A percentile compares a stretch with the other conserved stretches of the same genome.
Conservation (phyloP, 2,113 vertebrate species). For the Calypte anna region DNA sequence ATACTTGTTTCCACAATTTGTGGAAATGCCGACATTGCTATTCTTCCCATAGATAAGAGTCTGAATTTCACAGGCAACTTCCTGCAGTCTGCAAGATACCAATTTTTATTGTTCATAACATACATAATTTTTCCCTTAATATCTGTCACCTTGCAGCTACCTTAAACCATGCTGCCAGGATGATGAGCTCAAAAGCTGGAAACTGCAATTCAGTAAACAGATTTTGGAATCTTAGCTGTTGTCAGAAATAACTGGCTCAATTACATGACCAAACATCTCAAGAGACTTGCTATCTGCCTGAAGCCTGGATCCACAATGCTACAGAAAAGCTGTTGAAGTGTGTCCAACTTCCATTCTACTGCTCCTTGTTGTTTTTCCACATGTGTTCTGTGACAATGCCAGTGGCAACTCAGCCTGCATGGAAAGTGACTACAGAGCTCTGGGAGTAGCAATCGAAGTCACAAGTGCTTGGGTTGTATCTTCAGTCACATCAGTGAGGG, state of each 20-base stretch:
- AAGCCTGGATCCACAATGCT: neutral
- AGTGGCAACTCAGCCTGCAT: neutral
- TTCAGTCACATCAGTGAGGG: neutral
- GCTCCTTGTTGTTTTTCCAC: neutral
- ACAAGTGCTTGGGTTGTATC: accelerated
- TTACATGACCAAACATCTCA: neutral
- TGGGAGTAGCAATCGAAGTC: neutral
- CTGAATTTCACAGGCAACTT: neutral
- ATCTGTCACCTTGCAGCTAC: neutral
- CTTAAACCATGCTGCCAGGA: neutral
- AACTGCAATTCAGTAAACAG: neutral
- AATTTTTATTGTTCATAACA: neutral
- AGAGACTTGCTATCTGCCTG: neutral
- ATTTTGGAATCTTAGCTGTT: neutral
- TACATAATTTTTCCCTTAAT: neutral
- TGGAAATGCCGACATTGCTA: neutral
- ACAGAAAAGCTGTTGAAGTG: neutral
- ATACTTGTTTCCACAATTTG: too few species aligned
- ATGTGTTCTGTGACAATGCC: neutral
- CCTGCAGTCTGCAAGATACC: neutral
- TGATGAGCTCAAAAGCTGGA: neutral
- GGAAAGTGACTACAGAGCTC: neutral
- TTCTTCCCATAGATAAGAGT: neutral
- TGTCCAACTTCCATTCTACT: neutral
- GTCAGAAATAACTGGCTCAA: neutral